Conservation (phyloP, 2,113 vertebrate genomes). For the Otus sunia region DNA sequence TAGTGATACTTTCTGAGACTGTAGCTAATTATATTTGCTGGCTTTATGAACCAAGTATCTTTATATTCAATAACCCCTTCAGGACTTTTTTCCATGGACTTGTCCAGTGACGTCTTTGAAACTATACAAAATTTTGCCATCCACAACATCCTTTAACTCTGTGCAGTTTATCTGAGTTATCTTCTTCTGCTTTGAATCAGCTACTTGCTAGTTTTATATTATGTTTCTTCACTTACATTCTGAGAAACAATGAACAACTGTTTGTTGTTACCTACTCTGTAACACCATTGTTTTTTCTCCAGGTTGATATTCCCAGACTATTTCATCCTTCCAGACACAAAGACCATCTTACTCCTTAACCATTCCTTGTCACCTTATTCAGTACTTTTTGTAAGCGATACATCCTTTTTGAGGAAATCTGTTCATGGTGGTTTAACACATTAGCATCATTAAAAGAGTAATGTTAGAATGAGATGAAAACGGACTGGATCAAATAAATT, state of each 20-base stretch:
- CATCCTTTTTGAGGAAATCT: background rate
- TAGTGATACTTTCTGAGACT: background rate
- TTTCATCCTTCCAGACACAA: background rate
- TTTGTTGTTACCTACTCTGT: background rate
- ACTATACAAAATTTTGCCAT: background rate
- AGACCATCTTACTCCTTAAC: background rate
- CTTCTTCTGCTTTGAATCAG: background rate
- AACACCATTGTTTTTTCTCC: background rate
- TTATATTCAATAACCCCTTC: background rate
- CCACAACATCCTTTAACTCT: background rate
- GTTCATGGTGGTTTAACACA: background rate
- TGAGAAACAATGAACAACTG: background rate
- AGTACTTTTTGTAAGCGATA: background rate
- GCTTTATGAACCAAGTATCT: background rate
- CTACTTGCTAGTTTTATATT: background rate
- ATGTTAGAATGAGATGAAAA: background rate
- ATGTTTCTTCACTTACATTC: background rate
- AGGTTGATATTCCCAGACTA: background rate
- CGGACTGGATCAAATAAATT: background rate
- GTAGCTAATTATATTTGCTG: background rate
- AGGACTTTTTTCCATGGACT: background rate
- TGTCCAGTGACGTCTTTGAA: background rate
- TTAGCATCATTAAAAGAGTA: background rate
- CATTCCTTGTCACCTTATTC: background rate
- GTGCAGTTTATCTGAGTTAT: background rate